These are phyloP conservation scores for Crypturellus undulatus DNA, from an alignment of 2,113 vertebrate genomes.

Conservation along the genomic window DNA sequence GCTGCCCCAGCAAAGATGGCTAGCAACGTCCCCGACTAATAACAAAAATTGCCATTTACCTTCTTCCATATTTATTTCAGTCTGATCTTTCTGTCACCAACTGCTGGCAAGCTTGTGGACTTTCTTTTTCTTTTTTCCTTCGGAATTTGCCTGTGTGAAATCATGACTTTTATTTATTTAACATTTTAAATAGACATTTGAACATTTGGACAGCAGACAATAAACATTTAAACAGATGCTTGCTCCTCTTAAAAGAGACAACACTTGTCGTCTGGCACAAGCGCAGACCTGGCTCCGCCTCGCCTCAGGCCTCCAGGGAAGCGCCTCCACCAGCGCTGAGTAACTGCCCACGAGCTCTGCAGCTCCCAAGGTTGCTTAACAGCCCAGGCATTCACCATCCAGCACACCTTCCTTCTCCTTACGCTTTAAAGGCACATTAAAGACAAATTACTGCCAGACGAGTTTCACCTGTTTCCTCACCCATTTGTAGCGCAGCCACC, in stretches of 20 bases:
- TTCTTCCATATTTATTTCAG: background rate
- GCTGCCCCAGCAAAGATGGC: background rate
- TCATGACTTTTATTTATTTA: too few species aligned
- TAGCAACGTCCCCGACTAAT: background rate
- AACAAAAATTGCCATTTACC: background rate
- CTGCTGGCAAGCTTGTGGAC: background rate
- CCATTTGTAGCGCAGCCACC: too few species aligned
- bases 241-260: background rate
- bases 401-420: background rate
- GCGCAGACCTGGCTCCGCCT: background rate
- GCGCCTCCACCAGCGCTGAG: rapidly evolving
- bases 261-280: background rate
- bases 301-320: background rate
- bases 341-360: background rate
- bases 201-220: too few species aligned
- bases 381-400: rapidly evolving
- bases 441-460: rapidly evolving
- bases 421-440: background rate
- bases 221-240: background rate
- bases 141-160: background rate
- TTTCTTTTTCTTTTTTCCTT: background rate
- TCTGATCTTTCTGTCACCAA: background rate
- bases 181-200: background rate
- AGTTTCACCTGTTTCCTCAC: background rate
- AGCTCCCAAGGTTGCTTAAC: rapidly evolving